Evolutionary conservation across 2,113 vertebrate species (phyloP), one percentile per base, ranked within the genome.

Genomic region (Mesitornis unicolor): DNA sequence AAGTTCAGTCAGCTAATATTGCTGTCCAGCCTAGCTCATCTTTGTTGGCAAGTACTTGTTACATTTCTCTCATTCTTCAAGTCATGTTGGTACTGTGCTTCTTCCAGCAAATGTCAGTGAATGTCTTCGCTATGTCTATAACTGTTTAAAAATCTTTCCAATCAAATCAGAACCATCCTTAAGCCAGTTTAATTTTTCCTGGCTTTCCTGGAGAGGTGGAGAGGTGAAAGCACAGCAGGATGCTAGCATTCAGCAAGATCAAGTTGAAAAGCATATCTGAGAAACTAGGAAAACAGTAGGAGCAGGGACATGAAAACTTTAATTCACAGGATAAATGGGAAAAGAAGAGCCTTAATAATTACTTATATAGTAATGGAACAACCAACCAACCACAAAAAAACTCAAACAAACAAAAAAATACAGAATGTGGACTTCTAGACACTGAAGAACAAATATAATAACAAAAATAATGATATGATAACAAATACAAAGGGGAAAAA

Each of bases 191-290:
- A 73, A 87, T 82, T 79, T 95, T 87, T 67, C 50, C 70, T 92
- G 42, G 22, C 50, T 94, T 84, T 95, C 25, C 38, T 69, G 74
- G 17, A 60, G 89, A 79, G 89, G 68, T 93, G 28, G 92, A 92
- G 82, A 93, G 74, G 91, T 94, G 78, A 94, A 94, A 94, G 45
- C 94, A 92, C 81, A 89, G 87, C 89, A 89, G 84, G 84, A 73
- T 56, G 26, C 16, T 47, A 76, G 5, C 43, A 51, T 91, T 68
- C 43, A 91, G 73, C 38, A 93, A 93, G 61, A 82, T 87, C 38
- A 68, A 43, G 22, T 63, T 93, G 87, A 91, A 95, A 90, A 84
- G n/a, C 19, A 16, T 74, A 76, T 85, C 84, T 94, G 53, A 90
- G 87, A 91, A 94, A 76, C 16, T 10, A 61, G 81, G 65, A 89